Conservation (phyloP, 1,140 invertebrate species). For the Calliphora vicina region DNA sequence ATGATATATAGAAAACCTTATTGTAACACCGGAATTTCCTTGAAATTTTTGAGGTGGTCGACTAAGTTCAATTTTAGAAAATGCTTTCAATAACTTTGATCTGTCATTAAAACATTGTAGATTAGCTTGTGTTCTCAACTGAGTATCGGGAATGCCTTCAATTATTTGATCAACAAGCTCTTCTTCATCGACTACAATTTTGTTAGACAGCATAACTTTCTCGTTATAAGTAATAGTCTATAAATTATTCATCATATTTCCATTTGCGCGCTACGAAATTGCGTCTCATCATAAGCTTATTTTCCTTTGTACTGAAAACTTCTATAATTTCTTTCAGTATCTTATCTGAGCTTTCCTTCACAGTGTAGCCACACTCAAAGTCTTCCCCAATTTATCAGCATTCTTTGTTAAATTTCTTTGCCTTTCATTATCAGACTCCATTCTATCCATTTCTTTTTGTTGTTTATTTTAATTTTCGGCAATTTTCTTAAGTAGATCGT, state of each 20-base stretch:
- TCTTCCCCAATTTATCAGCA: too few relatives aligned
- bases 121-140: not conserved
- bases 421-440: not conserved
- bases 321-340: not conserved
- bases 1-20: too few relatives aligned
- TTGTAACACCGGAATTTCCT: not conserved
- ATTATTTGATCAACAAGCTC: constrained; percentile 19
- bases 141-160: constrained; percentile 15
- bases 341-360: too few relatives aligned
- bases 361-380: not conserved
- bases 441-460: too few relatives aligned
- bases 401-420: not conserved
- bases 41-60: not conserved
- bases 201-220: not conserved
- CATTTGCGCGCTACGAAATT: constrained; percentile 18
- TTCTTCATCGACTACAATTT: not conserved
- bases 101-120: not conserved
- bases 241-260: not conserved
- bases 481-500: not conserved
- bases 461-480: too few relatives aligned
- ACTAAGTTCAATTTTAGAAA: constrained; percentile 32
- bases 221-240: not conserved
- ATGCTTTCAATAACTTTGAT: not conserved
- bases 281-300: too few relatives aligned
- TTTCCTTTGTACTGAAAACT: constrained; percentile 9